phyloP scores from a whole-genome alignment of 2,113 vertebrate species.

The Silurus asotus region DNA sequence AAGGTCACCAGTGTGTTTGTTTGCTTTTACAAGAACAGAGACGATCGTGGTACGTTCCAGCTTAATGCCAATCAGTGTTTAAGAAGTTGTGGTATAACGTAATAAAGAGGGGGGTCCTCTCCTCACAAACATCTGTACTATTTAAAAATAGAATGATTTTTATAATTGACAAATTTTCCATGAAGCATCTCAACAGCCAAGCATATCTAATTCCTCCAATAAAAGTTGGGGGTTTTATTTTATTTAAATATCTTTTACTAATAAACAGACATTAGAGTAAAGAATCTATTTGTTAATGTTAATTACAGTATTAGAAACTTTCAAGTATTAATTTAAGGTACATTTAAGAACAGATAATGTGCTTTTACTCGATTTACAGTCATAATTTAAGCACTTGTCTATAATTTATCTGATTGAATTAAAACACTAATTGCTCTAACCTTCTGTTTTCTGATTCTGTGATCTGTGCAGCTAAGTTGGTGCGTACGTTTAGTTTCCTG shows the following conservation, averaged over 20 bases:
- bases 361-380: no score
- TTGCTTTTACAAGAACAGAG: slow-evolving; percentile 82
- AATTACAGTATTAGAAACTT: no score
- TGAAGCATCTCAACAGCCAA: not conserved
- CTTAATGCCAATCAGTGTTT: not conserved
- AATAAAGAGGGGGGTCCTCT: no score
- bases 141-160: not conserved
- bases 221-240: no score
- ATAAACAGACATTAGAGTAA: no score
- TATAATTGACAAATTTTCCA: not conserved
- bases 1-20: slow-evolving; percentile 77
- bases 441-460: not conserved
- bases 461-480: slow-evolving; percentile 68
- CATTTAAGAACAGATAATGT: no score
- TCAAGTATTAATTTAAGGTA: no score
- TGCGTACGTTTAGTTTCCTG: slow-evolving; percentile 96
- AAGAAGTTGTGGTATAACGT: not conserved
- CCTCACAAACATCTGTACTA: not conserved
- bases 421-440: not conserved
- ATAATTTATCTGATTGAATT: not conserved
- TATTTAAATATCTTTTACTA: no score
- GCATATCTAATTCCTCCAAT: not conserved
- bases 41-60: slow-evolving; percentile 72
- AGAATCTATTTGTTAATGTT: no score
- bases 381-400: no score